These are phyloP conservation scores for Pelochelys cantorii DNA, from an alignment of 2,797 vertebrate genomes.

Conservation along the genomic window DNA sequence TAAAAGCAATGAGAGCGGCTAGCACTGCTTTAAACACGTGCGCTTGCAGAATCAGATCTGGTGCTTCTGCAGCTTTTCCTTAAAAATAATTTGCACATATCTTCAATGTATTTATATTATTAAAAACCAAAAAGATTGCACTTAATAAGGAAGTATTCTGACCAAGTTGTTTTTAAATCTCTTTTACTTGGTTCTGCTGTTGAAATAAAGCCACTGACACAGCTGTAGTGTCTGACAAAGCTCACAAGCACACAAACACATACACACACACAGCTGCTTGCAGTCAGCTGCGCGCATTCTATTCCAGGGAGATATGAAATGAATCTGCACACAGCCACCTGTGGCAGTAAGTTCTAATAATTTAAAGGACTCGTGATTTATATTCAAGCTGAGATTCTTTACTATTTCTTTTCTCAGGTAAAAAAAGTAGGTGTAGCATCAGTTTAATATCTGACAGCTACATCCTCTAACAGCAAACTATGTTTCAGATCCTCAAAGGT, in stretches of 20 bases:
- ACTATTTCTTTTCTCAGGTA: background rate
- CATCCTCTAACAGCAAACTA: background rate
- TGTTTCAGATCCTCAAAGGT: background rate
- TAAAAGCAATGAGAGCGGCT: background rate
- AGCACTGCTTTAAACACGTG: background rate
- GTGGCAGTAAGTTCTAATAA: slow-evolving; percentile 35
- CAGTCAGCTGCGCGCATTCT: slow-evolving; percentile 55
- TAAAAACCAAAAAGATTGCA: background rate
- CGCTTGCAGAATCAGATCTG: background rate
- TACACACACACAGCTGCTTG: slow-evolving; percentile 56
- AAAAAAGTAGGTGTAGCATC: background rate
- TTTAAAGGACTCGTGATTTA: background rate
- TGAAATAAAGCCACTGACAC: slow-evolving; percentile 15
- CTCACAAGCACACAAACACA: background rate
- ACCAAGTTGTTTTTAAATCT: background rate
- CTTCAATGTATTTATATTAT: background rate
- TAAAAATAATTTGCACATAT: background rate
- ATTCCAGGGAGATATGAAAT: slow-evolving; percentile 12
- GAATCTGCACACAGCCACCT: slow-evolving; percentile 38
- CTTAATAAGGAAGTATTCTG: slow-evolving; percentile 1
- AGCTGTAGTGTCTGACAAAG: background rate
- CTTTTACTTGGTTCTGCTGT: background rate
- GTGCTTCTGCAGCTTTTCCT: background rate
- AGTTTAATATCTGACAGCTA: background rate
- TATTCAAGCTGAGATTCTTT: background rate